A percentile compares a stretch with the other conserved stretches of the same genome.
These are phyloP conservation scores for Homalodisca vitripennis DNA, from an alignment of 1,140 invertebrate genomes.

Conservation along the genomic window DNA sequence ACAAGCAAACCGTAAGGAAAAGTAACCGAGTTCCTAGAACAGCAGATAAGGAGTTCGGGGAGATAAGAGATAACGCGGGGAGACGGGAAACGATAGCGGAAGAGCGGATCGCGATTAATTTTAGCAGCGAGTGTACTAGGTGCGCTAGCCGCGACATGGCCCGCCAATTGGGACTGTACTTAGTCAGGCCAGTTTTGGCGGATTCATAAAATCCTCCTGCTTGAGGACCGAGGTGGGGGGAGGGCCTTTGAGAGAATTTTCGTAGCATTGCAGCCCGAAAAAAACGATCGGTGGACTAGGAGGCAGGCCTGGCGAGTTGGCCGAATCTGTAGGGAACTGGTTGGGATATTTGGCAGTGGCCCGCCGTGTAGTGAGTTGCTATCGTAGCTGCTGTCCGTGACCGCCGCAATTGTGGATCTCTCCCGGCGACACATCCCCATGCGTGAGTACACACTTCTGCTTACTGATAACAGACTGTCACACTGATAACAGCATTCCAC, in stretches of 20 bases:
- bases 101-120: conserved; percentile 12
- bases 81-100: not conserved
- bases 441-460: conserved; percentile 2
- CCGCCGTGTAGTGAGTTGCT: not conserved
- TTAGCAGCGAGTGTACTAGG: conserved; percentile 2
- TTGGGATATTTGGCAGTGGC: not conserved
- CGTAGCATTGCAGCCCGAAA: not conserved
- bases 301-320: not conserved
- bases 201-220: conserved; percentile 16
- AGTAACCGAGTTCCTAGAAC: too few species aligned
- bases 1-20: too few species aligned
- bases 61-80: too few species aligned
- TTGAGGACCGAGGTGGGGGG: not conserved
- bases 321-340: too few species aligned
- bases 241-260: conserved; percentile 10
- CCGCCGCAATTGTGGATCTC: conserved; percentile 5
- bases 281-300: not conserved
- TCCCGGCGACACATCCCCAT: not conserved
- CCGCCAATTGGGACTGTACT: conserved; percentile 14
- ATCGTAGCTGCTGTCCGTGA: not conserved
- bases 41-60: too few species aligned
- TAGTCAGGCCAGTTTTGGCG: conserved; percentile 18
- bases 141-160: not conserved
- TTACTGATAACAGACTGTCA: too few species aligned
- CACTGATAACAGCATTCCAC: too few species aligned